Base-by-base conservation (phyloP, 2,113 vertebrate genomes). In the Hyperopisus bebe region DNA sequence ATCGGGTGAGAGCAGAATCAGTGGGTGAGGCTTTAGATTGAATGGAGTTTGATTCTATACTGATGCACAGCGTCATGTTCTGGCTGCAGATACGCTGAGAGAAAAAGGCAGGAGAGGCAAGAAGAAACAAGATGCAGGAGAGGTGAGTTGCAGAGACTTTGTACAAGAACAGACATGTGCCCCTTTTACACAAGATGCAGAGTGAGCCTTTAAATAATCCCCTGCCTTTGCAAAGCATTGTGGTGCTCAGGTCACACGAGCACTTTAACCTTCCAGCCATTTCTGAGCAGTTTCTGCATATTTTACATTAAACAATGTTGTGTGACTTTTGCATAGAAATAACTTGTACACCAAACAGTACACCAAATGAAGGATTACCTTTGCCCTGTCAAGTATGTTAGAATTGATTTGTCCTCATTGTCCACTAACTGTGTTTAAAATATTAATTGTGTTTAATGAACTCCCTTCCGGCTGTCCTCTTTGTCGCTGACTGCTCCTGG, bases 31-130 rank as follows among this genome's bases (percentile, higher is more conserved):
- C 48, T 86, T 86, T 13, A 17, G 10, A 24, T 27, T 13, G 27
- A 24, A 88, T 42, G 55, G 53, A 53, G 51, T 21, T 66, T 58
- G 53, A 66, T n/a, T 88, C 11, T 3, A 1, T 24, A 27, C 35
- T 88, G 87, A 86, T n/a, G 8, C 9, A 3, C 9, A 3, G 17
- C 51, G 11, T 51, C 3, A 17, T 53, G 3, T 21, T 88, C 87
- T 91, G 90, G 90, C 70, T 90, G 0, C 87, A 99, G 98, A 99
- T 93, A 98, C 94, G 0, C 74, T 99, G 80, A 97, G 96, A 94
- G 96, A 98, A 70, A 99, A 98, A 91, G 94, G 95, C 1, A 92
- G 88, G 15, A 96, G 93, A 84, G 96, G 93, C 91, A 95, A 92
- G 91, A 96, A 91, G 89, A 97, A 94, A 92, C 97, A 95, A 85